Evolutionary conservation across 2,888 invertebrate species (phyloP).

Genomic region (Brachynemurus nebulosus): DNA sequence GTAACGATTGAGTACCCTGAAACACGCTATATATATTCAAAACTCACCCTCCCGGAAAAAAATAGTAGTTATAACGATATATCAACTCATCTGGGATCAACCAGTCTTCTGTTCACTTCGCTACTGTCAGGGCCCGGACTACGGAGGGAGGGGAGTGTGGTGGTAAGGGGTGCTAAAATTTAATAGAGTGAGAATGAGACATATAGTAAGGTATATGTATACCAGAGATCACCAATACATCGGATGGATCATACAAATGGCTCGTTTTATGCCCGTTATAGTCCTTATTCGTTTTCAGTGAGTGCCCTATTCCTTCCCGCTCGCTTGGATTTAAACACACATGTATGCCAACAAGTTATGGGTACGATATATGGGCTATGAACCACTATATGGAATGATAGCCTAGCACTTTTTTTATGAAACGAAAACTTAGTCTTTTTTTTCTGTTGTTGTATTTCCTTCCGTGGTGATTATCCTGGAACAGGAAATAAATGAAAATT

Average conservation of each 20-base stretch:
- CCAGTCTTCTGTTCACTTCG: background rate
- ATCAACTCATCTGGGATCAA: constrained; percentile 12
- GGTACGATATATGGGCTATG: too few species aligned
- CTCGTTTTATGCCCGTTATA: constrained; percentile 11
- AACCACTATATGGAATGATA: too few species aligned
- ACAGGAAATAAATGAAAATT: too few species aligned
- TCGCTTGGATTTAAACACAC: constrained; percentile 9
- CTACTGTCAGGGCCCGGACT: background rate
- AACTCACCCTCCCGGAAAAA: constrained; percentile 1
- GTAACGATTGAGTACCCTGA: too few species aligned
- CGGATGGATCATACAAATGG: constrained; percentile 12
- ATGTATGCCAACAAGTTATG: constrained; percentile 12
- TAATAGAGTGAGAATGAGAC: background rate
- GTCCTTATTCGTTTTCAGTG: constrained; percentile 9
- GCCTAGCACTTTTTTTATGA: too few species aligned
- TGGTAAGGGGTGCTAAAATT: too few species aligned
- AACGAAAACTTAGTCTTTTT: too few species aligned
- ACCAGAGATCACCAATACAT: background rate
- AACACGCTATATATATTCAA: background rate
- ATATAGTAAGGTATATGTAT: background rate
- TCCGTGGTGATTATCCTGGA: too few species aligned
- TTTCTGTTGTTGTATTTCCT: too few species aligned
- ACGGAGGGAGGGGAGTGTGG: too few species aligned
- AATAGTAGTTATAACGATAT: constrained; percentile 9
- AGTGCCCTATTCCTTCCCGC: background rate